Percentiles rank a stretch among this genome's conserved stretches.
These are phyloP conservation scores for Trichechus manatus DNA, from an alignment of 2,113 vertebrate species.

Conservation along the genomic window DNA sequence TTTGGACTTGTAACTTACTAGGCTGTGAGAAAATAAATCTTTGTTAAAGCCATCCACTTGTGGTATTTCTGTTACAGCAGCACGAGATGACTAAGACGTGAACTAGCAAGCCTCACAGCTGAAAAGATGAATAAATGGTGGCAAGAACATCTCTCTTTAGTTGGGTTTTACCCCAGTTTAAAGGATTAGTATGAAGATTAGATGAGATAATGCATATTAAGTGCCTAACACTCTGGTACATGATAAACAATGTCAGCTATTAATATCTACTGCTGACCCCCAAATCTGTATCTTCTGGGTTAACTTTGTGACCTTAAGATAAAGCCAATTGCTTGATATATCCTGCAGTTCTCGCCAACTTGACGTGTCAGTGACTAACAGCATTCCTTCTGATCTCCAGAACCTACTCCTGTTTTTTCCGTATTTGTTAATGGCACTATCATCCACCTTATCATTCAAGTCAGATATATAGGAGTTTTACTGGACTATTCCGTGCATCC, in stretches of 20 bases:
- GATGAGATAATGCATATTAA: neutral
- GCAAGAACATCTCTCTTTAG: no score
- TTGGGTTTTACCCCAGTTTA: neutral
- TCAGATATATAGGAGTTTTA: neutral
- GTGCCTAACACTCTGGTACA: neutral
- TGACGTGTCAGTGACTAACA: neutral
- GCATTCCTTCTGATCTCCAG: neutral
- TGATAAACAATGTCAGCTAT: neutral
- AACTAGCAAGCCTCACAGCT: no score
- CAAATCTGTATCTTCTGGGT: neutral
- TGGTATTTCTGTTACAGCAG: no score
- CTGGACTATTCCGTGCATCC: neutral
- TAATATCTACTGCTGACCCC: neutral
- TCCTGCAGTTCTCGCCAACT: neutral
- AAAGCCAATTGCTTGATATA: neutral
- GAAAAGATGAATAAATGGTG: no score
- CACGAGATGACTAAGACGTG: no score
- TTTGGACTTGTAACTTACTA: no score
- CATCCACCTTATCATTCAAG: neutral
- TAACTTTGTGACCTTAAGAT: neutral
- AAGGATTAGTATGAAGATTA: neutral
- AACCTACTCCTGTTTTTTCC: neutral
- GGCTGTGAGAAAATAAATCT: no score
- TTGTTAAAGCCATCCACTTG: no score
- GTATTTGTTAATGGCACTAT: no score